Base-by-base conservation (phyloP, 1,140 invertebrate species). In the Drosophila mayri region DNA sequence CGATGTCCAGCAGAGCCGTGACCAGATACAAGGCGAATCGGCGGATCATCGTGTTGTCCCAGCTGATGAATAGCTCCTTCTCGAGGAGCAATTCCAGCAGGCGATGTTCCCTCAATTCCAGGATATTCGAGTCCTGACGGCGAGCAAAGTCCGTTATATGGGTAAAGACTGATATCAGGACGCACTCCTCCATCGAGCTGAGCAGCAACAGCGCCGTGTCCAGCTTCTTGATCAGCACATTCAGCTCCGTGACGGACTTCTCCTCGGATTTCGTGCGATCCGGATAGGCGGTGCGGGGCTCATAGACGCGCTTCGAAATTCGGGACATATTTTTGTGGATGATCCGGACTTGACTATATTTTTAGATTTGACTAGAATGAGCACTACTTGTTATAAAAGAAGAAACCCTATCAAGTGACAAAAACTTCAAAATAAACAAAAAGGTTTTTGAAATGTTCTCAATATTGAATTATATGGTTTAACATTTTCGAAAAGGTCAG, bases 61-160 rank as follows among this genome's bases (percentile, higher is more conserved):
- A 44, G 11, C 52, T 10, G 7, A 91, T 91, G 18, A 78, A 92
- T 2, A 91, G 46, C 25, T 79, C 66, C 54, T 92, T 92, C 0
- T 75, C 59, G 11, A 83, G 37, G 0, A 92, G 46, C 32, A 79
- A 12, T 16, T 91, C 84, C 41, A 92, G 37, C 25, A 92, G 7
- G 14, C 63, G 40, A 8, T 78, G 47, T 4, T 76, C 52, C 44
- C 72, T 79, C 7, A 92, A 41, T 14, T 91, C 75, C 20, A 59
- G 16, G 7, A 92, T 58, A 58, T 92, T 92, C 8, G 63, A 47
- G 46, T 83, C 75, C 57, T 66, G 64, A 11, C 76, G 76, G 0
- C 87, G 84, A n/a, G 79, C 71, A 64, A 83, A 92, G 3, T 91
- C 87, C 4, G 82, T 73, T 8, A 92, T 64, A 28, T 90, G 85